Evolutionary conservation across 30 jellyfish, hydroid and myxozoan species (phyloP).

Genomic region (Sanderia malayensis): DNA sequence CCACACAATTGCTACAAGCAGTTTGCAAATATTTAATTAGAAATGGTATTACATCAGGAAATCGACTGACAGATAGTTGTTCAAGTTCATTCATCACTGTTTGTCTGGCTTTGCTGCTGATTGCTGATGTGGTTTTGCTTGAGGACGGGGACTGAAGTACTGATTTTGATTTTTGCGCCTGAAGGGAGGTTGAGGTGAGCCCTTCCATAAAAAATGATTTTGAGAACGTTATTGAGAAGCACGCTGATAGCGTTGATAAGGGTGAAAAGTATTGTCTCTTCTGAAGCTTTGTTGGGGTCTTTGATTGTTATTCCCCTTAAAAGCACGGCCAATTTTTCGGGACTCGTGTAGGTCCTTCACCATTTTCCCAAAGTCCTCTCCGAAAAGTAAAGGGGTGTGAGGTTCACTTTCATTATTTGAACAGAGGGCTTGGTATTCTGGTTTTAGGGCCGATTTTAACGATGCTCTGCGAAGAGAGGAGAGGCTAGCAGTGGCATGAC

Average conservation of each 20-base stretch:
- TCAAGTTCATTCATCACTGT: neutral
- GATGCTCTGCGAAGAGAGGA: too few species aligned
- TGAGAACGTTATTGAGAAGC: neutral
- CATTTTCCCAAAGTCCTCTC: too few species aligned
- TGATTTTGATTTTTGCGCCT: neutral
- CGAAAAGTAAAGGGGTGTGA: slow-evolving; percentile 2
- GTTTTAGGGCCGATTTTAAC: neutral
- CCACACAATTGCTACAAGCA: too few species aligned
- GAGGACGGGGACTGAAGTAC: slow-evolving; percentile 2
- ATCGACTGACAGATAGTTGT: neutral
- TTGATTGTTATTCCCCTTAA: neutral
- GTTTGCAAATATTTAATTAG: too few species aligned
- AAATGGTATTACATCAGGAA: too few species aligned
- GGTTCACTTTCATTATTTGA: neutral
- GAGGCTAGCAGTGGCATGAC: too few species aligned
- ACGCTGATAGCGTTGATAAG: slow-evolving; percentile 3
- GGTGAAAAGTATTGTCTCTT: slow-evolving; percentile 1
- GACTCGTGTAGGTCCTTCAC: neutral
- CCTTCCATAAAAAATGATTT: neutral
- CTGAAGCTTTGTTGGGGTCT: slow-evolving; percentile 3
- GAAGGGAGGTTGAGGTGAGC: neutral
- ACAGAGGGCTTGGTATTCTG: slow-evolving; percentile 5
- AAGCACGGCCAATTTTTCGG: slow-evolving; percentile 5
- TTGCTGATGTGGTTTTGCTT: slow-evolving; percentile 2
- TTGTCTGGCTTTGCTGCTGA: slow-evolving; percentile 3